Percentiles rank a stretch among this genome's conserved stretches.
Evolutionary conservation across 2,113 vertebrate species (phyloP).

Genomic region (Boleophthalmus pectinirostris): DNA sequence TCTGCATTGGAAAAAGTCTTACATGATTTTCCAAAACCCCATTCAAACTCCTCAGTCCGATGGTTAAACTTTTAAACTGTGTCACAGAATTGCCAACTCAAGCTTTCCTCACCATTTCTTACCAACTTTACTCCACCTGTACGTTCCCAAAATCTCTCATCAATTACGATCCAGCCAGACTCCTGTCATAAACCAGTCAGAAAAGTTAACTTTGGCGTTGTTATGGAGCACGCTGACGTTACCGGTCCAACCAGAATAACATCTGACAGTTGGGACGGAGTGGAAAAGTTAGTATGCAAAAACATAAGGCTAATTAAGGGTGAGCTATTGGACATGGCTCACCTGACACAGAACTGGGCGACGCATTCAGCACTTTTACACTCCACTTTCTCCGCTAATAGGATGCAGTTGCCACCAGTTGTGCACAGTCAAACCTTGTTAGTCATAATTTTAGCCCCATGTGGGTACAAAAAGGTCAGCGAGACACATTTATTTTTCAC

Average conservation of each 20-base stretch:
- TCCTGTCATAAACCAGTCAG: background rate
- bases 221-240: constrained; percentile 17
- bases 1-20: background rate
- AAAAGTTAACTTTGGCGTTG: constrained; percentile 2
- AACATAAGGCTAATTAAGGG: constrained; percentile 30
- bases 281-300: constrained; percentile 20
- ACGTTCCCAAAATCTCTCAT: background rate
- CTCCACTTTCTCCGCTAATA: constrained; percentile 28
- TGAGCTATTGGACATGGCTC: constrained; percentile 23
- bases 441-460: constrained; percentile 35
- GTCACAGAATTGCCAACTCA: constrained; percentile 1
- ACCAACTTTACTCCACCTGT: background rate
- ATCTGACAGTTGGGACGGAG: constrained; percentile 11
- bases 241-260: constrained; percentile 16
- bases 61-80: constrained; percentile 3
- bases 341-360: constrained; percentile 10
- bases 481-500: constrained; percentile 39
- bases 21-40: background rate
- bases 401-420: constrained; percentile 18
- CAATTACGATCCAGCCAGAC: constrained; percentile 10
- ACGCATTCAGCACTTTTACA: constrained; percentile 16
- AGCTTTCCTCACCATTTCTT: constrained; percentile 2
- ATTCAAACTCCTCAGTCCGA: background rate
- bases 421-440: constrained; percentile 42
- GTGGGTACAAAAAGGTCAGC: constrained; percentile 34